A percentile compares a stretch with the other conserved stretches of the same genome.
Conservation (phyloP, 2,797 vertebrate genomes). For the Pempheris klunzingeri region DNA sequence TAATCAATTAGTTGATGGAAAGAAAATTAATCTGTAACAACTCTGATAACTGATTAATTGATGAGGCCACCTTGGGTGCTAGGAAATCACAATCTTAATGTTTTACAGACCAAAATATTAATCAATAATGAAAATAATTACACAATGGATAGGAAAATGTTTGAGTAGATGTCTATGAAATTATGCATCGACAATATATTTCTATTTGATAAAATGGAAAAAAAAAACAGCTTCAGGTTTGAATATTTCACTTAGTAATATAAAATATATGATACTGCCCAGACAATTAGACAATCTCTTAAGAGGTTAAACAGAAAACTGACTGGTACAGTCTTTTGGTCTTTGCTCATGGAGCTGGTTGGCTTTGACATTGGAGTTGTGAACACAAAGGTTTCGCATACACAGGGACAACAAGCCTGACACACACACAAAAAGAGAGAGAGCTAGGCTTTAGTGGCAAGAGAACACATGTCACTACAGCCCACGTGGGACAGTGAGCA, state of each 20-base stretch:
- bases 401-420: slow-evolving; percentile 22
- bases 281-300: not conserved
- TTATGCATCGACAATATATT: not conserved
- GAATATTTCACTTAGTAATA: not conserved
- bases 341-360: slow-evolving; percentile 24
- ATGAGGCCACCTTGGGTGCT: not conserved
- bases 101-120: not conserved
- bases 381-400: slow-evolving; percentile 72
- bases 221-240: not conserved
- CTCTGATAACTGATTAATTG: not conserved
- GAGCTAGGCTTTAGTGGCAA: slow-evolving; percentile 65
- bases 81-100: not conserved
- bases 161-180: not conserved
- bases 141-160: not conserved
- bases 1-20: not conserved
- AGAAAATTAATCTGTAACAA: not conserved
- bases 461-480: slow-evolving; percentile 86
- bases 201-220: slow-evolving; percentile 6
- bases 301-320: slow-evolving; percentile 10
- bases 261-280: not conserved
- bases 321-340: not conserved
- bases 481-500: slow-evolving; percentile 79
- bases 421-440: slow-evolving; percentile 28
- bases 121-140: not conserved
- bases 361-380: slow-evolving; percentile 44